phyloP scores from a whole-genome alignment of 2,113 vertebrate genomes.

The Carassius auratus region DNA sequence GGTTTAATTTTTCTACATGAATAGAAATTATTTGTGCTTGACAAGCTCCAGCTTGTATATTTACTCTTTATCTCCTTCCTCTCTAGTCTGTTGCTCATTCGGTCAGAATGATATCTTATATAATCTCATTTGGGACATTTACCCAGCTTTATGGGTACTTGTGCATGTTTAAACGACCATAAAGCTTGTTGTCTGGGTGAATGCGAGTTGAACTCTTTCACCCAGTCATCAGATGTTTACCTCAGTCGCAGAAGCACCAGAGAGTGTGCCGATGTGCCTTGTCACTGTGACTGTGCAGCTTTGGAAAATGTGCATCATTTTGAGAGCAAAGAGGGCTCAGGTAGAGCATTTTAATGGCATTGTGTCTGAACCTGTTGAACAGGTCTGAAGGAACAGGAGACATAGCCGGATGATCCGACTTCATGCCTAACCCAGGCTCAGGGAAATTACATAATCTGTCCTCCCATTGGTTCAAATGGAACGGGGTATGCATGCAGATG shows the following conservation, averaged over 20 bases:
- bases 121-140: constrained; percentile 13
- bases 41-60: not conserved
- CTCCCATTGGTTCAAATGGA: not conserved
- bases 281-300: constrained; percentile 1
- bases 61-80: not conserved
- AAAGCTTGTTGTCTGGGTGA: constrained; percentile 5
- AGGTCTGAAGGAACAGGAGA: not conserved
- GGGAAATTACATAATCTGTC: not conserved
- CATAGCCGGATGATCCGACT: not conserved
- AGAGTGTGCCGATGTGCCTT: not conserved
- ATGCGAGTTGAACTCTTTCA: constrained; percentile 4
- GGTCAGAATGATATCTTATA: not conserved
- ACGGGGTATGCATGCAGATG: not conserved
- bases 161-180: not conserved
- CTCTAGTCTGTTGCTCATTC: not conserved
- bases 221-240: constrained; percentile 16
- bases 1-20: not conserved
- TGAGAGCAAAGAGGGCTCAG: not conserved
- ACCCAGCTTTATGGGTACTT: constrained; percentile 30
- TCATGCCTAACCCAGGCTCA: not conserved
- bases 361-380: constrained; percentile 23
- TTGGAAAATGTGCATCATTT: not conserved
- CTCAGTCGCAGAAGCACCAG: not conserved
- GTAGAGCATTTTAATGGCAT: not conserved
- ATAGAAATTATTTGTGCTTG: not conserved